phyloP scores from a whole-genome alignment of 1,140 invertebrate genomes.

The Camponotus floridanus region DNA sequence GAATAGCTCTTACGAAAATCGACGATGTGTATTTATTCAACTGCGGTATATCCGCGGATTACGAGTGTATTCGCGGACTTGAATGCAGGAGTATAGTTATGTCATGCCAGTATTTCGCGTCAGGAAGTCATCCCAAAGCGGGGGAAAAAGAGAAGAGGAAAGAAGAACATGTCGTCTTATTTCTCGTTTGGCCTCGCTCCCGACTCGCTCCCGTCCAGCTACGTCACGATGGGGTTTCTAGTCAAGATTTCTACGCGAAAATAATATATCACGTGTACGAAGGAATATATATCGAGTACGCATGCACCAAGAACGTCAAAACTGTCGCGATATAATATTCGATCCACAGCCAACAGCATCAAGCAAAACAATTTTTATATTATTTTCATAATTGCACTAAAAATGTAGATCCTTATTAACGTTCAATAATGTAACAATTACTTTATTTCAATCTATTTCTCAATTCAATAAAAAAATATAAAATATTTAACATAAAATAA shows the following conservation, averaged over 20 bases:
- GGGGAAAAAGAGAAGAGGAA: not conserved
- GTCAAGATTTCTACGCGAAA: slow-evolving; percentile 53
- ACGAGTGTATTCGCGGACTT: slow-evolving; percentile 31
- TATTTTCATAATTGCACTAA: not conserved
- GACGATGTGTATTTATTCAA: slow-evolving; percentile 68
- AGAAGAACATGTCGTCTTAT: slow-evolving; percentile 41
- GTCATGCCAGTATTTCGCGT: slow-evolving; percentile 45
- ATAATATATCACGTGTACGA: slow-evolving; percentile 51
- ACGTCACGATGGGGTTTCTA: slow-evolving; percentile 68
- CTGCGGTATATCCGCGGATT: slow-evolving; percentile 59
- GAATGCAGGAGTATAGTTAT: slow-evolving; percentile 35
- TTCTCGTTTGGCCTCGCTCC: slow-evolving; percentile 68
- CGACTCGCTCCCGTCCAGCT: slow-evolving; percentile 49
- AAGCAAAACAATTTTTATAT: slow-evolving; percentile 6
- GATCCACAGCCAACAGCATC: not conserved
- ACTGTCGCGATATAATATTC: not conserved
- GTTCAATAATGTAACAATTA: not conserved
- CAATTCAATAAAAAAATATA: not conserved
- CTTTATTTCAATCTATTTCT: not conserved
- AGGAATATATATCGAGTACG: slow-evolving; percentile 18
- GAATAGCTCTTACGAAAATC: slow-evolving; percentile 78
- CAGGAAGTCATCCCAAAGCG: slow-evolving; percentile 64
- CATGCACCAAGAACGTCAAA: slow-evolving; percentile 41
- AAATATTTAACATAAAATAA: slow-evolving; percentile 6
- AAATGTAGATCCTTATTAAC: not conserved